phyloP scores from a whole-genome alignment of 2,888 invertebrate species.

The Campoplex nolae region DNA sequence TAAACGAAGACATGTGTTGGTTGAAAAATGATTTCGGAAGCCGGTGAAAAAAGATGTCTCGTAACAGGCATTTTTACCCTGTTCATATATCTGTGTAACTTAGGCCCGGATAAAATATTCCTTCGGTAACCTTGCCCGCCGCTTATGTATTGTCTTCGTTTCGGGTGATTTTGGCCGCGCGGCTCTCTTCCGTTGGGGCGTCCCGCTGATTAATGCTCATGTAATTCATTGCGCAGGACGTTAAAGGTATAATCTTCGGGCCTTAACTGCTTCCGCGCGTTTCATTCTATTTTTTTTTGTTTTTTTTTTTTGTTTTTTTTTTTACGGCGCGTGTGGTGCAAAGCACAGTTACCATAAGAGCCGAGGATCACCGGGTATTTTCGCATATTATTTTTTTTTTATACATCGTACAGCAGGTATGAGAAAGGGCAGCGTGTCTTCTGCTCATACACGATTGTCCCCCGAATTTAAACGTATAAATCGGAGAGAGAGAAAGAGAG shows the following conservation, averaged over 20 bases:
- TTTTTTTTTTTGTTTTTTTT: not conserved
- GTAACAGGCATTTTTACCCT: not conserved
- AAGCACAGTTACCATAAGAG: constrained; percentile 30
- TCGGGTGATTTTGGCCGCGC: constrained; percentile 72
- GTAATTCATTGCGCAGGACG: constrained; percentile 83
- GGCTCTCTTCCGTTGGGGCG: constrained; percentile 69
- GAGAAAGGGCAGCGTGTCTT: constrained; percentile 40
- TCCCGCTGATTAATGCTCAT: constrained; percentile 82
- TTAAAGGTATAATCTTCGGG: constrained; percentile 80
- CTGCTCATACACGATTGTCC: constrained; percentile 36
- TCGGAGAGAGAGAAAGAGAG: constrained; percentile 26
- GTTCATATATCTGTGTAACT: not conserved
- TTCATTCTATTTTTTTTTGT: constrained; percentile 7
- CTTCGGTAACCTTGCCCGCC: constrained; percentile 35
- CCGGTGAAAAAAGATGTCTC: not conserved
- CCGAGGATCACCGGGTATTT: constrained; percentile 69
- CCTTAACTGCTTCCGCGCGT: constrained; percentile 70
- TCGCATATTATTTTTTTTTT: constrained; percentile 28
- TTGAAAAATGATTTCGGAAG: not conserved
- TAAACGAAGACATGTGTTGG: not conserved
- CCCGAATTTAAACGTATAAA: not conserved
- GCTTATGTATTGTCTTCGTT: constrained; percentile 72
- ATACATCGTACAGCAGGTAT: constrained; percentile 61
- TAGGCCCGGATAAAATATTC: constrained; percentile 32
- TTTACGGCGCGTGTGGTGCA: constrained; percentile 41